Percentiles rank a stretch among this genome's conserved stretches.
Conservation (phyloP, 1,140 invertebrate species). For the Cecropterus lyciades region DNA sequence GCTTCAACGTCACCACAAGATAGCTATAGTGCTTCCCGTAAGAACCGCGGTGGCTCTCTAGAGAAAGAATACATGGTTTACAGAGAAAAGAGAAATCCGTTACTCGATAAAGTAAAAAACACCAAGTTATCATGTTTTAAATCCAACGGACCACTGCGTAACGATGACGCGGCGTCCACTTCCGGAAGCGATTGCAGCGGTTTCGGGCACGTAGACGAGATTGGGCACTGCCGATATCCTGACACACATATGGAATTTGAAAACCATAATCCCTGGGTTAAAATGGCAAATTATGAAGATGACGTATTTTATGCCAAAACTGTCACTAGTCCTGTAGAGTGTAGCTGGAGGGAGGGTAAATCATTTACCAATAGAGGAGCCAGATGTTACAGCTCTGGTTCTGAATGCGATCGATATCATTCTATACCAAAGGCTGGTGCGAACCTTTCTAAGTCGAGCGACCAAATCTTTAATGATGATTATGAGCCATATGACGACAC, state of each 20-base stretch:
- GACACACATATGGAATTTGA: constrained; percentile 76
- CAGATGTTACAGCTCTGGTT: constrained; percentile 81
- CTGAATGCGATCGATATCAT: constrained; percentile 79
- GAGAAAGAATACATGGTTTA: constrained; percentile 81
- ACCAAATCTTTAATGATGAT: constrained; percentile 83
- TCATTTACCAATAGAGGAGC: constrained; percentile 72
- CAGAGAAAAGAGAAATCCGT: constrained; percentile 88
- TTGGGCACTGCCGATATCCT: constrained; percentile 74
- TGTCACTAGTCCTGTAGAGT: constrained; percentile 62
- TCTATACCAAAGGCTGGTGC: constrained; percentile 73
- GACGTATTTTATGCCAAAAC: constrained; percentile 78
- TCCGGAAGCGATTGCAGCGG: constrained; percentile 84
- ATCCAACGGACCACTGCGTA: constrained; percentile 77
- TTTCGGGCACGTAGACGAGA: constrained; percentile 81
- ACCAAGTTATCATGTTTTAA: constrained; percentile 89
- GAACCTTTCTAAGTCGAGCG: constrained; percentile 82
- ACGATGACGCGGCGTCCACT: constrained; percentile 78
- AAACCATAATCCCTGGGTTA: constrained; percentile 81
- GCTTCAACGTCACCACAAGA: constrained; percentile 71
- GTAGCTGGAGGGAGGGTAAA: constrained; percentile 71
- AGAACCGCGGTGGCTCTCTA: constrained; percentile 82
- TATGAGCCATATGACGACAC: constrained; percentile 62
- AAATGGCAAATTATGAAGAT: constrained; percentile 76
- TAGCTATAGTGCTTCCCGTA: constrained; percentile 59
- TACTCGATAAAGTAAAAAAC: constrained; percentile 89